Base-by-base conservation (phyloP, 2,888 invertebrate genomes). In the Limnephilus rhombicus region DNA sequence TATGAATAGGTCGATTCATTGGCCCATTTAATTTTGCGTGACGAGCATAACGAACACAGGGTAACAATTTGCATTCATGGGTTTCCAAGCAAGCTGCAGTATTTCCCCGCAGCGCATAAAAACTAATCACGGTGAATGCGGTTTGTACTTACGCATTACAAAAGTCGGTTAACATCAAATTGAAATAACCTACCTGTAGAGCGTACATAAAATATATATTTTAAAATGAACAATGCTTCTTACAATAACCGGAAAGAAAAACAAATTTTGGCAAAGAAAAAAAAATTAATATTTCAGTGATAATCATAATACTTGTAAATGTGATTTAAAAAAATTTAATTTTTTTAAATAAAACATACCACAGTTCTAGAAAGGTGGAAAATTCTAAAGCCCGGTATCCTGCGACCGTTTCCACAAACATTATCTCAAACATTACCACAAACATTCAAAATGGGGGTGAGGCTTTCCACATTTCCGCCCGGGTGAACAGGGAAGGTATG, bases 1-100 rank as follows among this genome's bases (percentile, higher is more conserved):
- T 24, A 24, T 68, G 1, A 68, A 68, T 68, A 68, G 68, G 68
- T 68, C 68, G 24, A 68, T 68, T 24, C 68, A 68, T 68, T 68
- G n/a, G 68, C 68, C 68, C 68, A n/a, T 24, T 34, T 34, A 82
- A 34, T 82, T 82, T 82, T 82, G 34, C 82, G 82, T 82, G 82
- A 12, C 31, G 34, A 15, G 13, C 13, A 34, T 82, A 31, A 82
- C n/a, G n/a, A n/a, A n/a, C n/a, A 82, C 13, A 82, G 15, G 34
- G 82, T 34, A 82, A 34, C 82, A 82, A 82, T 82, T 82, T 82
- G 82, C 82, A 82, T 82, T 34, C 82, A 82, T 82, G 15, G 82
- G 18, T 82, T 68, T 68, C 9, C 68, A 68, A 68, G 68, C 9
- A 68, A 24, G 68, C 68, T 24, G 68, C 68, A 68, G 24, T 68